Conservation (phyloP, 2,888 invertebrate species). For the Luperina nickerlii region DNA sequence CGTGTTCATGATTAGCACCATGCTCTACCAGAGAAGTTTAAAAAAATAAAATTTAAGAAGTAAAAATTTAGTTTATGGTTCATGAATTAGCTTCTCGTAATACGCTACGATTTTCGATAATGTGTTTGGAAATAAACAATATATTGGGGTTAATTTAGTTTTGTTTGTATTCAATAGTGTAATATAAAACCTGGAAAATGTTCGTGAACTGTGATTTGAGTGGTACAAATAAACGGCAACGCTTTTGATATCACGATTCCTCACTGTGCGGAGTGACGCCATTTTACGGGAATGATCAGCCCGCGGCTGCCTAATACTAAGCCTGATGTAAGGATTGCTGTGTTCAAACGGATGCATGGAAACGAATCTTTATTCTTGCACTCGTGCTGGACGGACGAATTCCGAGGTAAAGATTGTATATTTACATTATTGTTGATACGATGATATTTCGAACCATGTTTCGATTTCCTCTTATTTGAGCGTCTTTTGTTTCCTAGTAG, state of each 20-base stretch:
- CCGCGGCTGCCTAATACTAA: conserved; percentile 89
- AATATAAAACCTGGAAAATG: conserved; percentile 79
- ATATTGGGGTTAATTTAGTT: conserved; percentile 75
- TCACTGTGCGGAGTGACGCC: conserved; percentile 90
- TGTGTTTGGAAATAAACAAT: conserved; percentile 90
- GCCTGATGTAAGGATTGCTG: conserved; percentile 88
- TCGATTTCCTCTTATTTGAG: conserved; percentile 86
- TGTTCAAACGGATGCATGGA: conserved; percentile 88
- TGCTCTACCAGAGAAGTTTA: conserved; percentile 58
- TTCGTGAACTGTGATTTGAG: conserved; percentile 76
- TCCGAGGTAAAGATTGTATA: conserved; percentile 83
- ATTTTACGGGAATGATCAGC: conserved; percentile 91
- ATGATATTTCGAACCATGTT: conserved; percentile 83
- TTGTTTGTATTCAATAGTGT: conserved; percentile 75
- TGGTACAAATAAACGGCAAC: conserved; percentile 77
- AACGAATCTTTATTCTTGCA: conserved; percentile 87
- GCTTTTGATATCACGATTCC: conserved; percentile 87
- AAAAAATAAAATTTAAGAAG: conserved; percentile 77
- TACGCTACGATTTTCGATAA: conserved; percentile 84
- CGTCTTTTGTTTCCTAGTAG: conserved; percentile 88
- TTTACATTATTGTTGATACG: conserved; percentile 77
- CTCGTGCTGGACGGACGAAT: conserved; percentile 90
- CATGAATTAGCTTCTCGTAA: conserved; percentile 88
- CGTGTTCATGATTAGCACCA: conserved; percentile 73
- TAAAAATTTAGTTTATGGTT: conserved; percentile 82